Evolutionary conservation across 2,797 vertebrate species (phyloP).

Genomic region (Okamejei kenojei): DNA sequence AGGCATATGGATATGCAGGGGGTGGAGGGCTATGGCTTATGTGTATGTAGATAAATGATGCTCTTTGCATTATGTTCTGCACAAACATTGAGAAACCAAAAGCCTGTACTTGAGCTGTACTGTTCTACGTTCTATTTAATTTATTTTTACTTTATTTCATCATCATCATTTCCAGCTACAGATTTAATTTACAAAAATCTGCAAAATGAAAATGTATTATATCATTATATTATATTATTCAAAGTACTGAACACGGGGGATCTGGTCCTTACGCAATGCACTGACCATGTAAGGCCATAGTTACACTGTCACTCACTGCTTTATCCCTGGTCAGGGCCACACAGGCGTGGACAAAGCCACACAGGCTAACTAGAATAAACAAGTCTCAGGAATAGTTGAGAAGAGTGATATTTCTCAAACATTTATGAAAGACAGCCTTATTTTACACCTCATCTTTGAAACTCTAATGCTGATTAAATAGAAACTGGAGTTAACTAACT

Average conservation of each 20-base stretch:
- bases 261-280: background rate
- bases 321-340: background rate
- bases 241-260: background rate
- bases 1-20: too few relatives aligned
- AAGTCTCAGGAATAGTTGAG: background rate
- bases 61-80: too few relatives aligned
- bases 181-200: background rate
- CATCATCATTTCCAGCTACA: background rate
- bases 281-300: background rate
- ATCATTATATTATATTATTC: background rate
- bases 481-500: background rate
- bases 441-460: background rate
- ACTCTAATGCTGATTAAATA: background rate
- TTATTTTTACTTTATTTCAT: background rate
- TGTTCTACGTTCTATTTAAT: too few relatives aligned
- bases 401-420: background rate
- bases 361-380: background rate
- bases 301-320: background rate
- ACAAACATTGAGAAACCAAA: too few relatives aligned
- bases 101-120: too few relatives aligned
- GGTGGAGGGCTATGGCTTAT: too few relatives aligned
- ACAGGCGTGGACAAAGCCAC: background rate
- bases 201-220: background rate
- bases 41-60: too few relatives aligned
- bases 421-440: background rate